A percentile compares a stretch with the other conserved stretches of the same genome.
These are phyloP conservation scores for Cirrhinus molitorella DNA, from an alignment of 2,797 vertebrate genomes.

Conservation along the genomic window DNA sequence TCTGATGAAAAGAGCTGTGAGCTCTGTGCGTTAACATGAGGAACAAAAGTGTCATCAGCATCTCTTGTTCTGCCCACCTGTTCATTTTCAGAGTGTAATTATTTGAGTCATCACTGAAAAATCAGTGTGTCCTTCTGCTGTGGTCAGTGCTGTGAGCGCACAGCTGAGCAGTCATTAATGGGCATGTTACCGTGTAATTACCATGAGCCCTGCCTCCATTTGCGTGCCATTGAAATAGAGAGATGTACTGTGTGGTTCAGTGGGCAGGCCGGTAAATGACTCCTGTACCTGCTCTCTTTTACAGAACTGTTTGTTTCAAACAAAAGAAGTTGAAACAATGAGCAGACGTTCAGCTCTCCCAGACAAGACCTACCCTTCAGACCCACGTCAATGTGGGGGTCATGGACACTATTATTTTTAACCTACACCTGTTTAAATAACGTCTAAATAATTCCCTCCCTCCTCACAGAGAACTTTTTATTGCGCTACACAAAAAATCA, in stretches of 20 bases:
- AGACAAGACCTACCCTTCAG: neutral
- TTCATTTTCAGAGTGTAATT: slow-evolving; percentile 29
- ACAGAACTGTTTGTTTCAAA: slow-evolving; percentile 4
- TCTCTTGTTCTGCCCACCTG: slow-evolving; percentile 28
- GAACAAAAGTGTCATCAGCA: slow-evolving; percentile 9
- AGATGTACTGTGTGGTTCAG: neutral
- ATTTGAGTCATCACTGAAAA: slow-evolving; percentile 22
- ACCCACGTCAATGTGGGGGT: neutral
- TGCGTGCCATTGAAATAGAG: neutral
- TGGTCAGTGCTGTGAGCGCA: slow-evolving; percentile 23
- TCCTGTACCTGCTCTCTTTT: slow-evolving; percentile 11
- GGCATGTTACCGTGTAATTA: slow-evolving; percentile 36
- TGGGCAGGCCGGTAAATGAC: slow-evolving; percentile 5
- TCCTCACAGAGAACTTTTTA: neutral
- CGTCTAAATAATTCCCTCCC: neutral
- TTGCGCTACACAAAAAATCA: neutral
- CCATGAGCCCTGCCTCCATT: slow-evolving; percentile 8
- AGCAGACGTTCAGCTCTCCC: neutral
- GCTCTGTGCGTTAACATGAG: neutral
- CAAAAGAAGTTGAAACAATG: slow-evolving; percentile 22
- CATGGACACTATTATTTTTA: neutral
- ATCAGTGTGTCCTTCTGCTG: slow-evolving; percentile 6
- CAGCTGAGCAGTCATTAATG: slow-evolving; percentile 20
- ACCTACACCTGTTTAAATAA: neutral
- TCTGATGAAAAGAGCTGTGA: slow-evolving; percentile 11